phyloP scores from a whole-genome alignment of 2,888 invertebrate species.

The Apamea monoglypha region DNA sequence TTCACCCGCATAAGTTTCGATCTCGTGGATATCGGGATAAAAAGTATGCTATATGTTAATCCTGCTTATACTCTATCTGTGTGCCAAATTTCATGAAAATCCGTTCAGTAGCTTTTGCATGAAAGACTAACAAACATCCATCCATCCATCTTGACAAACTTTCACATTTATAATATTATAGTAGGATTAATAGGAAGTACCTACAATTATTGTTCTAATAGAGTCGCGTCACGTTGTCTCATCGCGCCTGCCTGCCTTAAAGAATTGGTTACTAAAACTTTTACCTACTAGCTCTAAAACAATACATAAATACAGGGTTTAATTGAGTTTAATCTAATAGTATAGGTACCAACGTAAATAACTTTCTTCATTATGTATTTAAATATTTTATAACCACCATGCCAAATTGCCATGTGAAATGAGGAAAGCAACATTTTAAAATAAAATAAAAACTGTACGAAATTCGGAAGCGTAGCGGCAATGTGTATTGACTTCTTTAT shows the following conservation, averaged over 20 bases:
- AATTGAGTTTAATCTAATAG: not conserved
- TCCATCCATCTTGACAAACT: too few species aligned
- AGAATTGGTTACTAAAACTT: not conserved
- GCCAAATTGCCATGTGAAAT: not conserved
- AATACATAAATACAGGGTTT: not conserved
- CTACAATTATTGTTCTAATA: not conserved
- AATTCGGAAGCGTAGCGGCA: constrained; percentile 10
- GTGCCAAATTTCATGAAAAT: too few species aligned
- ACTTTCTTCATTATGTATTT: not conserved
- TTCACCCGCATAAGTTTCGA: too few species aligned
- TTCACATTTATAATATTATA: too few species aligned
- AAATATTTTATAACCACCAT: not conserved
- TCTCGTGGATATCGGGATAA: too few species aligned
- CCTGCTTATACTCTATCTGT: too few species aligned
- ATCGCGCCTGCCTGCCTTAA: not conserved
- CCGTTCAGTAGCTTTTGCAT: too few species aligned
- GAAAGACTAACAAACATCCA: too few species aligned
- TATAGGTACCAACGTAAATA: not conserved
- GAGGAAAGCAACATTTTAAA: not conserved
- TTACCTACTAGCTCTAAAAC: not conserved
- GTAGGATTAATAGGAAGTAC: too few species aligned
- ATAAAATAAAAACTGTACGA: not conserved
- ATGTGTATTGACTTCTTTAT: constrained; percentile 27
- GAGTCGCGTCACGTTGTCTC: not conserved
- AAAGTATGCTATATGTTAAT: too few species aligned